Evolutionary conservation across 2,888 invertebrate species (phyloP), one percentile per base, ranked within the genome.

Genomic region (Meiosimyza decipiens): DNA sequence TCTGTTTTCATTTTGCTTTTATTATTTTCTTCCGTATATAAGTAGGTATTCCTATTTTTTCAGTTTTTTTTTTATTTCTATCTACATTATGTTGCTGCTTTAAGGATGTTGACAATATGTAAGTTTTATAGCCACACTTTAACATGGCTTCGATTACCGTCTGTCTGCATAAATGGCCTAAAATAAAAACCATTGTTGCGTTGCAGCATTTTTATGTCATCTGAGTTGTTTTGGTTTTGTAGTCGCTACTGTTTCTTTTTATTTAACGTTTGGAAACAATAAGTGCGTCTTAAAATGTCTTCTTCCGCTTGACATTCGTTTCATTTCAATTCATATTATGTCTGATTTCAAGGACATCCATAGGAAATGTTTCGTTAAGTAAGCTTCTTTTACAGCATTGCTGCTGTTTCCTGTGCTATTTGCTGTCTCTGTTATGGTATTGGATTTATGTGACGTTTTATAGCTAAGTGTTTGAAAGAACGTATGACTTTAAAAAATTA

Each of bases 121-220:
- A 22, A n/a, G 59, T 18, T 59, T 16, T 18, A 22, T 59, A 28
- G 18, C 18, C 59, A 7, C 22, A 13, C 13, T 18, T 64, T 64
- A 50, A 50, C 50, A 64, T 47, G 64, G 50, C 49, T 50, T 64
- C 49, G 12, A 63, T 49, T n/a, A 49, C 63, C 9, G 40, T 40
- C 40, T 40, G 40, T 40, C 50, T 49, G 18, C 50, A 64, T 7
- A 16, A 64, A 64, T 64, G 64, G 50, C 28, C 64, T 49, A 64
- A 64, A 55, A 67, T 67, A 67, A 67, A 66, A 67, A 67, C 55
- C 67, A 67, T 40, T 67, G 55, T 67, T 67, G 67, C 55, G 54
- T 55, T 55, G 67, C 52, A 40, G 67, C 13, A 67, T 52, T 67
- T 67, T 67, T 67, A 67, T 55, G 55, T 67, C 49, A 59, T 59